Evolutionary conservation across 92 coral and sea anemone genomes (phyloP).

Genomic region (Parazoanthus darwini): DNA sequence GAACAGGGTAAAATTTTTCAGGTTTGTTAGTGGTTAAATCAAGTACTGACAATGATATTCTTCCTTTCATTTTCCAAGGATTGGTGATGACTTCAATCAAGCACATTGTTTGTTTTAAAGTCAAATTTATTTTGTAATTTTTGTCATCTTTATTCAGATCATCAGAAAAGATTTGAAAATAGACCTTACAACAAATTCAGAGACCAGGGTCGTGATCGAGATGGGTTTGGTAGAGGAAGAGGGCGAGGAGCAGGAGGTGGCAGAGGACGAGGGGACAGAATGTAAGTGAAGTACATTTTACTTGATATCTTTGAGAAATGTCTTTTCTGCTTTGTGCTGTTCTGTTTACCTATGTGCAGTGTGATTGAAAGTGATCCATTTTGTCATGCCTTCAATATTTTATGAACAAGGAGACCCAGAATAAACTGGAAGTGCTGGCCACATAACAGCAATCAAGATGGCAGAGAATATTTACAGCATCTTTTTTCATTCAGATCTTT

Average conservation of each 20-base stretch:
- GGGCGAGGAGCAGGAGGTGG: constrained; percentile 18
- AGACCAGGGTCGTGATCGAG: constrained; percentile 37
- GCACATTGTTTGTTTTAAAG: background rate
- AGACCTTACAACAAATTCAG: constrained; percentile 36
- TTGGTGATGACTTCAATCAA: too few species aligned
- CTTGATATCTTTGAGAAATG: background rate
- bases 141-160: background rate
- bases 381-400: too few species aligned
- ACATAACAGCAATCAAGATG: too few species aligned
- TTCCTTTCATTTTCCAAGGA: too few species aligned
- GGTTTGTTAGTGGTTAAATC: too few species aligned
- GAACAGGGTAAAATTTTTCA: too few species aligned
- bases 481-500: too few species aligned
- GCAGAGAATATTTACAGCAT: too few species aligned
- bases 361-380: too few species aligned
- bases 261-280: constrained; percentile 35
- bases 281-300: constrained; percentile 9
- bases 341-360: background rate
- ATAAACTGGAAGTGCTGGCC: too few species aligned
- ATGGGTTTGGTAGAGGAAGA: constrained; percentile 25
- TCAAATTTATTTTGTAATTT: background rate
- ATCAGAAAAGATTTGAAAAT: constrained; percentile 34
- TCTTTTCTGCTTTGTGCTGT: background rate
- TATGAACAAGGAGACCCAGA: too few species aligned
- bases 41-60: too few species aligned